These are phyloP conservation scores for Acropternis orthonyx DNA, from an alignment of 2,797 vertebrate species.

Conservation along the genomic window DNA sequence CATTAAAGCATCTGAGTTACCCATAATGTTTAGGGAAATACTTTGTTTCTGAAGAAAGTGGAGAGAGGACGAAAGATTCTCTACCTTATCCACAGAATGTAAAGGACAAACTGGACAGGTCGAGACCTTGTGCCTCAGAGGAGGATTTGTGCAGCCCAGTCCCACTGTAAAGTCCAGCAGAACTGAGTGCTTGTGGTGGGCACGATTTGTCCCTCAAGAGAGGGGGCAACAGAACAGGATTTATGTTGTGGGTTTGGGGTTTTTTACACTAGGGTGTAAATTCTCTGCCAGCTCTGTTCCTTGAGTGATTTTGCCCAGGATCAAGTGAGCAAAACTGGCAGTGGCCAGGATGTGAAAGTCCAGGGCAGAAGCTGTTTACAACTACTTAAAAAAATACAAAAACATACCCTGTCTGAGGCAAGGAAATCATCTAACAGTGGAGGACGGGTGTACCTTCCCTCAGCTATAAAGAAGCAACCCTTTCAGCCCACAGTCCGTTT, in stretches of 20 bases:
- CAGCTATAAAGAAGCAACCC: not conserved
- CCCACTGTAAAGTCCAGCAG: not conserved
- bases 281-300: not conserved
- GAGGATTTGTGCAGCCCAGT: not conserved
- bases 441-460: not conserved
- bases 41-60: not conserved
- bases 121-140: not conserved
- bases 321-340: not conserved
- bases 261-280: not conserved
- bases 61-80: not conserved
- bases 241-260: not conserved
- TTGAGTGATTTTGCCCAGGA: not conserved
- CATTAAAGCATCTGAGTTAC: not conserved
- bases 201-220: not conserved
- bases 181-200: not conserved
- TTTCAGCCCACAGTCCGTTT: not conserved
- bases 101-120: not conserved
- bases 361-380: not conserved
- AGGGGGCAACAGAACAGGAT: not conserved
- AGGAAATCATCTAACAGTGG: not conserved
- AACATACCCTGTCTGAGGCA: not conserved
- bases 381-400: not conserved
- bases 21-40: not conserved
- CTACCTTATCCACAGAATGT: not conserved
- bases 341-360: not conserved